Conservation (phyloP, 2,888 invertebrate species). For the Dryococelus australis region DNA sequence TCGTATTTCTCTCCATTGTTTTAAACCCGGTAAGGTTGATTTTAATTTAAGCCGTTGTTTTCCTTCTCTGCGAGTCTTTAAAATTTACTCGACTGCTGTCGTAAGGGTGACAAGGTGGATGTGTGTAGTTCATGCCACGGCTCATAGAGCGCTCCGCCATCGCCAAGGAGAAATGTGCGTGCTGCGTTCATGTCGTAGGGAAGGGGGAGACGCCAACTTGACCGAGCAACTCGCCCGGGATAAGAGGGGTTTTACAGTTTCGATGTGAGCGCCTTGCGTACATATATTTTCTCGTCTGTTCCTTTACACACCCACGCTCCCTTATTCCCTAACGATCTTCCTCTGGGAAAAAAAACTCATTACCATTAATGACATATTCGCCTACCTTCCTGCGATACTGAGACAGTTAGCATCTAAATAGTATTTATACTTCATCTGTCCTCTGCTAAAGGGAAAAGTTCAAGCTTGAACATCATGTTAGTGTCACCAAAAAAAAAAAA, state of each 20-base stretch:
- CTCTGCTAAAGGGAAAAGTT: no score
- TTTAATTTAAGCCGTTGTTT: not conserved
- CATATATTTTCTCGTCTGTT: no score
- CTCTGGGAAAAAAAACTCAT: no score
- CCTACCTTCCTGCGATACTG: no score
- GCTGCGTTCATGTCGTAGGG: not conserved
- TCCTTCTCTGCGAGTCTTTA: not conserved
- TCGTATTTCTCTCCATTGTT: not conserved
- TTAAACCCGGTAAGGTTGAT: not conserved
- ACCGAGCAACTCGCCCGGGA: not conserved
- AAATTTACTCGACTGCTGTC: not conserved
- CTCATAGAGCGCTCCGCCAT: conserved; percentile 37
- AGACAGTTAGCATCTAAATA: no score
- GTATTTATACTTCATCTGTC: no score
- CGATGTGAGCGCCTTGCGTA: not conserved
- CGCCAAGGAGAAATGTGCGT: not conserved
- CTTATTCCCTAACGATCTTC: no score
- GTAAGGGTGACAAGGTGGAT: not conserved
- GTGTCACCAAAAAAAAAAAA: no score
- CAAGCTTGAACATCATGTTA: no score
- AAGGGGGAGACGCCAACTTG: not conserved
- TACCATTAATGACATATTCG: no score
- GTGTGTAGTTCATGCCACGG: conserved; percentile 41
- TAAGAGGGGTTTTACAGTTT: not conserved
- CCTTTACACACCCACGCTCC: no score